Base-by-base conservation (phyloP, 1,140 invertebrate species). In the Pemphigus obesinymphae region DNA sequence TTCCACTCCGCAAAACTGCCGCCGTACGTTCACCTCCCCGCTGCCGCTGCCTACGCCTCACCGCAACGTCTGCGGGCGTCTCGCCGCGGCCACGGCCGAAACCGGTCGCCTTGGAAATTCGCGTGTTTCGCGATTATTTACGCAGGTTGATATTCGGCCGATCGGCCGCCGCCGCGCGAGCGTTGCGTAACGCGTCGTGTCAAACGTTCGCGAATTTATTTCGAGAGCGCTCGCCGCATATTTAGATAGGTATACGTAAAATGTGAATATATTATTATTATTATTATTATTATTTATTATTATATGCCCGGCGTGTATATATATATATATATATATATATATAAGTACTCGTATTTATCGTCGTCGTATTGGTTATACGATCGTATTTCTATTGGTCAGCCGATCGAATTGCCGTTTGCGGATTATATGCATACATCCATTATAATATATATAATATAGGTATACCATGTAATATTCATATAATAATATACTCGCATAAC, bases 31-130 rank as follows among this genome's bases (percentile, higher is more conserved):
- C 75, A 58, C 75, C 75, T 61, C 73, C 50, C 34, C 66, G 20
- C 63, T 34, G 10, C 37, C 66, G 10, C 23, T 3, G 37, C 4
- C 66, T 1, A 37, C n/a, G 13, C 66, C 66, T 43, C 37, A 6
- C 66, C 66, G n/a, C 66, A 15, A 7, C 37, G 66, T 68, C 66
- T 1, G 5, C 37, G 17, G 15, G 45, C 70, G 40, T 50, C 8
- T 29, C 31, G n/a, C 40, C 55, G 26, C 61, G 6, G 61, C 31
- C 15, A 13, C 72, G 2, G 45, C 45, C 73, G 48, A 61, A 80
- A 80, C 75, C 75, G 75, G 75, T 80, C 75, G 55, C 75, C 53
- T 58, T 61, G 75, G 37, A 80, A 80, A 80, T 40, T 76, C 53
- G 73, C 70, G 43, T 20, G 26, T 70, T 73, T 31, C 15, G 73